Evolutionary conservation across 1,140 invertebrate genomes (phyloP), one percentile per base, ranked within the genome.

Genomic region (Zaprionus lachaisei): DNA sequence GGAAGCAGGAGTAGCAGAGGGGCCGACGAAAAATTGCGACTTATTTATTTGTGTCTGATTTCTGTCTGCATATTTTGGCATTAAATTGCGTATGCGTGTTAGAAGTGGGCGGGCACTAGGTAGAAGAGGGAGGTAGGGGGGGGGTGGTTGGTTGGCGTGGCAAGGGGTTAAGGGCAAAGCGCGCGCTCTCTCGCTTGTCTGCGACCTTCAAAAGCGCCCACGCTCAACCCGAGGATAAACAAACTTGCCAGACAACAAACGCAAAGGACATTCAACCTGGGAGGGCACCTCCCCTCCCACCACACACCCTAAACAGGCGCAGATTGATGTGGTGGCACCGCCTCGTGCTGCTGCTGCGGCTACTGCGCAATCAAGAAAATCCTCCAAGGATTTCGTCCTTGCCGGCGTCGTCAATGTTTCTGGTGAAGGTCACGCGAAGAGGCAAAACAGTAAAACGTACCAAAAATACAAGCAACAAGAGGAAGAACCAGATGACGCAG

Each of bases 171-270:
- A 51, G 47, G 47, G 20, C 9, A 51, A 51, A 12, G 47, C 3
- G 20, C 11, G 22, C 9, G 20, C 47, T 12, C 47, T 31, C 31
- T 9, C 31, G 31, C 9, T 11, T 81, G 83, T 85, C 82, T 85
- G 83, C 83, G 83, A 85, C 83, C 83, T 85, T 85, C 83, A 79
- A 63, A 58, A 66, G 66, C 62, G 66, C 37, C 60, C 17, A 75
- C 31, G 47, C 47, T 4, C 47, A 24, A 51, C 4, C 20, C 69
- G 68, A 58, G 47, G 72, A 77, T 47, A 47, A 71, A 76, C 60
- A 80, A 83, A 83, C 80, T 87, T 87, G 80, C 58, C 73, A 87
- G 83, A 87, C 83, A 67, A 72, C 68, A 75, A 75, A 62, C 69
- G 63, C 37, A 58, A 74, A 80, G 80, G 77, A 87, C 83, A 83